phyloP scores from a whole-genome alignment of 2,888 invertebrate species.

The Polia nebulosa region DNA sequence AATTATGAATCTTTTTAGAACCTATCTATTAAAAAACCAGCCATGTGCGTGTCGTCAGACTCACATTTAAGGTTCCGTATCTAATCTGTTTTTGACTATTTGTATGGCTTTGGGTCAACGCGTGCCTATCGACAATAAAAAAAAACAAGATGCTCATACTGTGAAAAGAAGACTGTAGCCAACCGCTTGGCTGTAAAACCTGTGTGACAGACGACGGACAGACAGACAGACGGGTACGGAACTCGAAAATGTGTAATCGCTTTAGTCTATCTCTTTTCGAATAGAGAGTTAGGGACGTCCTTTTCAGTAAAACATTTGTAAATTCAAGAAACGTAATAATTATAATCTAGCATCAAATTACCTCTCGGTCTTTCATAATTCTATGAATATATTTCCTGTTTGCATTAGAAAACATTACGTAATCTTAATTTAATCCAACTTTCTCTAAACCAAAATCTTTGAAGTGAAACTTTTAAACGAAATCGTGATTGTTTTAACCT shows the following conservation, averaged over 20 bases:
- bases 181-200: too few species aligned
- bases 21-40: too few species aligned
- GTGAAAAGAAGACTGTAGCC: too few species aligned
- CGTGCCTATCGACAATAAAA: too few species aligned
- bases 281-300: not conserved
- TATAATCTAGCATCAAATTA: constrained; percentile 45
- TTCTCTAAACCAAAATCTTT: constrained; percentile 57
- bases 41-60: too few species aligned
- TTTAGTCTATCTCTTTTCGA: not conserved
- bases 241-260: too few species aligned
- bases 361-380: constrained; percentile 34
- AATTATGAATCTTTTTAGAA: not conserved
- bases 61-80: too few species aligned
- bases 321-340: constrained; percentile 37
- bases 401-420: constrained; percentile 57
- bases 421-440: constrained; percentile 56
- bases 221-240: too few species aligned
- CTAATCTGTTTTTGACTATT: too few species aligned
- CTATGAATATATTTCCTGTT: constrained; percentile 60
- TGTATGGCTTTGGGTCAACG: too few species aligned
- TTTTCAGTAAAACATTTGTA: not conserved
- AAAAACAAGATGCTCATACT: too few species aligned
- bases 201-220: too few species aligned
- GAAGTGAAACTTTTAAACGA: constrained; percentile 56
- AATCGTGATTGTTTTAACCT: constrained; percentile 52